phyloP scores from a whole-genome alignment of 2,113 vertebrate species.

The Cyphomyrus plagiostoma region DNA sequence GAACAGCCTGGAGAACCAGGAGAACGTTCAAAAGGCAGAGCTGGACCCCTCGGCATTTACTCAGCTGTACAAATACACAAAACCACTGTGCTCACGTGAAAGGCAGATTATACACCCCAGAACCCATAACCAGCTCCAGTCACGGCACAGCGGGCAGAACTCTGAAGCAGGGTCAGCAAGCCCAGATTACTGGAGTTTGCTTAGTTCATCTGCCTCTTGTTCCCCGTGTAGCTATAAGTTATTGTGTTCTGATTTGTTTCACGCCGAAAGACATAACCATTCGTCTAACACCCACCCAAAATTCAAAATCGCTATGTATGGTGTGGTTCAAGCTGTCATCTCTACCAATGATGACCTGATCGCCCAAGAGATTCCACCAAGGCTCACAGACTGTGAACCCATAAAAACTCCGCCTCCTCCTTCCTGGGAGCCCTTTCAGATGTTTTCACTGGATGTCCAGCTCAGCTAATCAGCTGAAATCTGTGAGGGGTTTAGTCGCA shows the following conservation, averaged over 20 bases:
- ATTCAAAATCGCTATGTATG: not conserved
- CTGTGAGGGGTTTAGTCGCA: not conserved
- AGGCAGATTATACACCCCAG: not conserved
- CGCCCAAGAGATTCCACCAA: not conserved
- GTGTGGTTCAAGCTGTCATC: not conserved
- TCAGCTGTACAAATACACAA: not conserved
- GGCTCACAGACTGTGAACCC: not conserved
- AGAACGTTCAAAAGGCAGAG: not conserved
- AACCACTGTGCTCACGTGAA: not conserved
- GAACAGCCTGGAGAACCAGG: not conserved
- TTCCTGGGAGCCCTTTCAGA: not conserved
- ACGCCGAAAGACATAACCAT: not conserved
- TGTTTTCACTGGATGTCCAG: not conserved
- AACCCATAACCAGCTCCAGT: not conserved
- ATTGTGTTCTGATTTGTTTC: not conserved
- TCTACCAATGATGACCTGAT: not conserved
- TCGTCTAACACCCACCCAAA: not conserved
- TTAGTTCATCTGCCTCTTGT: not conserved
- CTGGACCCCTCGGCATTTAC: not conserved
- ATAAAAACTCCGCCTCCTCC: not conserved
- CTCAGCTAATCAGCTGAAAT: not conserved
- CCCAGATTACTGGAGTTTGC: not conserved
- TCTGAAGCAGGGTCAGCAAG: not conserved
- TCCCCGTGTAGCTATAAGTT: not conserved
- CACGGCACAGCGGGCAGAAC: not conserved